Conservation (phyloP, 2,797 vertebrate species). For the Octomys mimax region DNA sequence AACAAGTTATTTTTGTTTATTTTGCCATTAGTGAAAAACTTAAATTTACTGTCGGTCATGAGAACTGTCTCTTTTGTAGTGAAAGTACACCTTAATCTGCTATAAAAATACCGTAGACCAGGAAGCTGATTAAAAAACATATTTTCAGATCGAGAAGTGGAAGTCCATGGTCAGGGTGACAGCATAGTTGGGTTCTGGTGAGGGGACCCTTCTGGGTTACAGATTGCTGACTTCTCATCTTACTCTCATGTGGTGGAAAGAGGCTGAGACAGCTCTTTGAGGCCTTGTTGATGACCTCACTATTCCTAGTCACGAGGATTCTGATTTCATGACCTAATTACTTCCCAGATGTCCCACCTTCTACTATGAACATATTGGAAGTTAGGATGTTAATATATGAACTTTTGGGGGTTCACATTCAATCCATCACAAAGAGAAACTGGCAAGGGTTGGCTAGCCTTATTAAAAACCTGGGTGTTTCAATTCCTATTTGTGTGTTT, state of each 20-base stretch:
- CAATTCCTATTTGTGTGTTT: neutral
- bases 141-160: too few relatives aligned
- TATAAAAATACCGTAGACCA: neutral
- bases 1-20: neutral
- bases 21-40: neutral
- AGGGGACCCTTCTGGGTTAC: neutral
- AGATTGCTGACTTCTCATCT: neutral
- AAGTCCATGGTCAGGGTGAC: neutral
- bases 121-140: neutral
- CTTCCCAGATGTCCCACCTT: neutral
- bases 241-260: neutral
- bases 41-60: neutral
- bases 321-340: neutral
- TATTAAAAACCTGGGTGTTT: constrained; percentile 59
- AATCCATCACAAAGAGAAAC: neutral
- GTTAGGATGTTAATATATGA: neutral
- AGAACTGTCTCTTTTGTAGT: neutral
- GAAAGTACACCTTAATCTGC: neutral
- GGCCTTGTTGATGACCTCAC: neutral
- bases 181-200: neutral
- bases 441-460: neutral
- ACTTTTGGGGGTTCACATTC: neutral
- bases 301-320: neutral
- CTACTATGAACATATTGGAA: neutral
- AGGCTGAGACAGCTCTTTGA: neutral